These are phyloP conservation scores for Teinopalpus imperialis DNA, from an alignment of 2,888 invertebrate species.

Conservation along the genomic window DNA sequence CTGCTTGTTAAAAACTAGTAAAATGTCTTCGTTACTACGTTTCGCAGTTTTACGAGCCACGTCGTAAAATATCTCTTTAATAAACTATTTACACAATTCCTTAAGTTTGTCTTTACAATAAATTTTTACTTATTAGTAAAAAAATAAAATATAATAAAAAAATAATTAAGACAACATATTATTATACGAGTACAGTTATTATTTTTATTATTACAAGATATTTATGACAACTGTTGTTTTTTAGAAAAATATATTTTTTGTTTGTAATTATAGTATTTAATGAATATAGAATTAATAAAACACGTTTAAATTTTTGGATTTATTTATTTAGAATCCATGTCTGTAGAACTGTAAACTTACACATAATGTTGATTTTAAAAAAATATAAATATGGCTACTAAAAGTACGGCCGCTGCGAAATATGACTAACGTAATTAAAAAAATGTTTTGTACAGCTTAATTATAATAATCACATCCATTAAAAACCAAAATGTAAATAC, in stretches of 20 bases:
- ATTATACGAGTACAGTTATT: no score
- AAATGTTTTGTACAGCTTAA: constrained; percentile 57
- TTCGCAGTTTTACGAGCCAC: constrained; percentile 23
- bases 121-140: no score
- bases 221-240: no score
- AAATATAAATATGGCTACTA: constrained; percentile 78
- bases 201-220: no score
- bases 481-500: constrained; percentile 37
- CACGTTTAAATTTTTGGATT: constrained; percentile 57
- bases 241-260: no score
- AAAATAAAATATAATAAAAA: no score
- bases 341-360: constrained; percentile 78
- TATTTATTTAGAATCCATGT: constrained; percentile 80
- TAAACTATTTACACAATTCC: constrained; percentile 22
- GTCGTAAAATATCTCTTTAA: constrained; percentile 25
- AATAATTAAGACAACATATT: no score
- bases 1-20: constrained; percentile 28
- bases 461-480: constrained; percentile 54
- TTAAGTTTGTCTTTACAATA: constrained; percentile 8
- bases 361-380: constrained; percentile 70
- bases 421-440: constrained; percentile 57
- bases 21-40: constrained; percentile 23
- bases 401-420: constrained; percentile 62
- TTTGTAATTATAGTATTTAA: neutral
- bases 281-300: constrained; percentile 36